phyloP scores from a whole-genome alignment of 1,140 invertebrate species.

The Lasioglossum albipes region DNA sequence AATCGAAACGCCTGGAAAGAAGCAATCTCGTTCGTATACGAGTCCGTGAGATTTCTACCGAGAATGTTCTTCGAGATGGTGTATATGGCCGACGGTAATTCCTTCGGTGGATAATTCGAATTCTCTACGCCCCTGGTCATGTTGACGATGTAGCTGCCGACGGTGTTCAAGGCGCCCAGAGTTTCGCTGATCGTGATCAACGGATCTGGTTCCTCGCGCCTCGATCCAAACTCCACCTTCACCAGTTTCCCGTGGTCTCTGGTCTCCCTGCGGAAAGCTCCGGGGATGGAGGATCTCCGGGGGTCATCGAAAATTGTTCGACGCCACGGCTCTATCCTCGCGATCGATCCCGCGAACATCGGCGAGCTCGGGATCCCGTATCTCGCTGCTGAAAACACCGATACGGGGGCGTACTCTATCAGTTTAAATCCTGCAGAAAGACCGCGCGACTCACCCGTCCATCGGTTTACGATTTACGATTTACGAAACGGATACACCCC shows the following conservation, averaged over 20 bases:
- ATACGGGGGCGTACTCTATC: neutral
- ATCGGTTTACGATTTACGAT: too few relatives aligned
- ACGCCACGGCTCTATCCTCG: conserved; percentile 60
- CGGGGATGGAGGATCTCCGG: conserved; percentile 49
- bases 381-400: conserved; percentile 22
- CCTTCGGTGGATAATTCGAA: conserved; percentile 78
- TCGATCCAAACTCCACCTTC: conserved; percentile 42
- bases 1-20: neutral
- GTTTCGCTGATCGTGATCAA: conserved; percentile 81
- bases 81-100: conserved; percentile 87
- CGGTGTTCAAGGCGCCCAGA: conserved; percentile 88
- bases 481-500: too few relatives aligned
- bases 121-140: conserved; percentile 83
- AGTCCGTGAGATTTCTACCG: conserved; percentile 71
- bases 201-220: conserved; percentile 67
- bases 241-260: conserved; percentile 69
- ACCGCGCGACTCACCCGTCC: too few relatives aligned
- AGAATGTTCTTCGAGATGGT: conserved; percentile 90
- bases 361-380: conserved; percentile 29
- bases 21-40: too few relatives aligned
- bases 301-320: conserved; percentile 9
- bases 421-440: too few relatives aligned
- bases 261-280: conserved; percentile 66
- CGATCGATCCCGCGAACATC: conserved; percentile 40
- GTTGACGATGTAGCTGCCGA: conserved; percentile 90